phyloP scores from a whole-genome alignment of 2,797 vertebrate species.

The Gymnodraco acuticeps region DNA sequence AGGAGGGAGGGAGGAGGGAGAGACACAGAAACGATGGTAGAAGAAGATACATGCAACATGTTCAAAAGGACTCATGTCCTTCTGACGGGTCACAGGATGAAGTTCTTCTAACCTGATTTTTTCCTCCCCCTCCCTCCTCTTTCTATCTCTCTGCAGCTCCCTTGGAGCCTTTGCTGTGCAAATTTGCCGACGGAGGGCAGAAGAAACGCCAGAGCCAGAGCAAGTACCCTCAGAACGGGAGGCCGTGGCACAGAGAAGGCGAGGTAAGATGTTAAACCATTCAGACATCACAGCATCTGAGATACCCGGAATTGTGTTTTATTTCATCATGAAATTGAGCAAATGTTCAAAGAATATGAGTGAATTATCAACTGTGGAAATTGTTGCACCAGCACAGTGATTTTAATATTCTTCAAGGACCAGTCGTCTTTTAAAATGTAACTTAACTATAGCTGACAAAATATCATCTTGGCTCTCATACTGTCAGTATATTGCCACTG shows the following conservation, averaged over 20 bases:
- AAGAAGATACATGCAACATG: constrained; percentile 36
- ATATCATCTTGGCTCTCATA: too few species aligned
- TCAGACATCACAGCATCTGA: neutral
- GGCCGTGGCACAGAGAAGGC: constrained; percentile 96
- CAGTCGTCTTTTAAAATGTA: neutral
- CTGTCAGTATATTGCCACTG: too few species aligned
- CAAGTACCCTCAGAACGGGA: constrained; percentile 97
- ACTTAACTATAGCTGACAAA: too few species aligned
- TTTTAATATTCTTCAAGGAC: neutral
- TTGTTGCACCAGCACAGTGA: neutral
- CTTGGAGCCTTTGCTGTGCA: constrained; percentile 97
- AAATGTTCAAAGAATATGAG: neutral
- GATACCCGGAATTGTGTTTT: too few species aligned
- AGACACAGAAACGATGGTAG: constrained; percentile 19
- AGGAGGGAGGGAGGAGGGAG: constrained; percentile 4
- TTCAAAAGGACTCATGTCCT: constrained; percentile 79
- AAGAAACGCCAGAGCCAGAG: constrained; percentile 98
- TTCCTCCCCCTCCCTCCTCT: constrained; percentile 66
- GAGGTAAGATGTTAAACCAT: constrained; percentile 87
- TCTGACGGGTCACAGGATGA: constrained; percentile 68
- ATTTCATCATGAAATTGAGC: too few species aligned
- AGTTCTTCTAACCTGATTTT: constrained; percentile 49
- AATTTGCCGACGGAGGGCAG: constrained; percentile 98
- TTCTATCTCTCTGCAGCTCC: constrained; percentile 89
- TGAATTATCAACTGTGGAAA: neutral